Conservation (phyloP, 2,888 invertebrate genomes). For the Zelleria hepariella region DNA sequence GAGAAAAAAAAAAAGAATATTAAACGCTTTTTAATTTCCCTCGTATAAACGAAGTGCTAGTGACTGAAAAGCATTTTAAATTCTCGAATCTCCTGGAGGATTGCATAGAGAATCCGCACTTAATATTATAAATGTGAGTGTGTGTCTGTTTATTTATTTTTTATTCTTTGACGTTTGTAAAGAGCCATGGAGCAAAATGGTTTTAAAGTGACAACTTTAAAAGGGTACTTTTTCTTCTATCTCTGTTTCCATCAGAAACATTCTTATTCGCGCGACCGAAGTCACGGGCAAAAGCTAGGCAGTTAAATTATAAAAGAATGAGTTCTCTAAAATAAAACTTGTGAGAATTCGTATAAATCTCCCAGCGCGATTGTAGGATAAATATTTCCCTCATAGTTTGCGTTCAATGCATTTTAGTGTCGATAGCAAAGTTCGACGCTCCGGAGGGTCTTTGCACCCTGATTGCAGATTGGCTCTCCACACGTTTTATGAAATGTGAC, state of each 20-base stretch:
- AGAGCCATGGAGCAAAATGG: too few relatives aligned
- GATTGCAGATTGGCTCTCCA: not conserved
- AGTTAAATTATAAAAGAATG: slow-evolving; percentile 23
- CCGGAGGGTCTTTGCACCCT: not conserved
- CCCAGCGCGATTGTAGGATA: slow-evolving; percentile 42
- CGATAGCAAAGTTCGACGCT: slow-evolving; percentile 18
- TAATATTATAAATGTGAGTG: too few relatives aligned
- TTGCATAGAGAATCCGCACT: too few relatives aligned
- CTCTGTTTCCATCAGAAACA: too few relatives aligned
- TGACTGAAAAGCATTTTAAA: slow-evolving; percentile 6
- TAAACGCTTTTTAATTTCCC: slow-evolving; percentile 12
- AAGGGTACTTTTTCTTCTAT: too few relatives aligned
- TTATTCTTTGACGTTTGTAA: too few relatives aligned
- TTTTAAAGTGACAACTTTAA: too few relatives aligned
- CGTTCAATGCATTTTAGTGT: slow-evolving; percentile 39
- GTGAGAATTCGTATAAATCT: slow-evolving; percentile 40
- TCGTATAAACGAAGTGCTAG: too few relatives aligned
- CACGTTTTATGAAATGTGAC: not conserved
- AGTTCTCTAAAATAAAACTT: slow-evolving; percentile 22
- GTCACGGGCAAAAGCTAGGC: too few relatives aligned
- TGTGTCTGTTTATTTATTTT: too few relatives aligned
- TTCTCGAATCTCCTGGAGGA: slow-evolving; percentile 15
- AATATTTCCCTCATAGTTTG: slow-evolving; percentile 38
- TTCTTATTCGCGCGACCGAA: too few relatives aligned
- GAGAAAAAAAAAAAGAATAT: not conserved